Conservation (phyloP, 1,140 invertebrate genomes). For the Sweltsa coloradensis region DNA sequence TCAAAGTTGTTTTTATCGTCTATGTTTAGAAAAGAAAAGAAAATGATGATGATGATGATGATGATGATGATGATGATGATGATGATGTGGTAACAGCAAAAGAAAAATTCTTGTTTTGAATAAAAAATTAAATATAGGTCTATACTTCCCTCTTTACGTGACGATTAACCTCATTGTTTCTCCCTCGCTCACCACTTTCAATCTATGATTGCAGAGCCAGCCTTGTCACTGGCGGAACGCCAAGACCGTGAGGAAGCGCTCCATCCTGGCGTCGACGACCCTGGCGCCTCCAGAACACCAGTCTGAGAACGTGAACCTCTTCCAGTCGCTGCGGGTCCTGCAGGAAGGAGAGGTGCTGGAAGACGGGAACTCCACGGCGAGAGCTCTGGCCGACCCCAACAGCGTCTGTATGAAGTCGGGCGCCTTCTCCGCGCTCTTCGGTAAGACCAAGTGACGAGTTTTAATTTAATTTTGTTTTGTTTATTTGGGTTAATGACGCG, state of each 20-base stretch:
- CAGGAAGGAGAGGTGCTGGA: constrained; percentile 72
- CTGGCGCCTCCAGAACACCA: constrained; percentile 17
- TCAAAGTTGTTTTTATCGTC: too few species aligned
- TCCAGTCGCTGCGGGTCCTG: constrained; percentile 73
- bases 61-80: too few species aligned
- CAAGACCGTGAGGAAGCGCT: constrained; percentile 58
- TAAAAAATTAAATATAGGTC: too few species aligned
- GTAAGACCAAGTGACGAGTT: neutral
- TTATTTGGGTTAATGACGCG: neutral
- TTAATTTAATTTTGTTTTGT: neutral
- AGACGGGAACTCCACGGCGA: constrained; percentile 29
- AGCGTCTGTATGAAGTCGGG: constrained; percentile 61
- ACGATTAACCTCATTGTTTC: too few species aligned
- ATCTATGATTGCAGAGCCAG: constrained; percentile 58
- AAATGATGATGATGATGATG: too few species aligned
- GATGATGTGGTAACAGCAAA: too few species aligned
- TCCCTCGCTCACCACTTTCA: constrained; percentile 14
- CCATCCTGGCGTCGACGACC: constrained; percentile 28
- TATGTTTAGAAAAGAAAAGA: too few species aligned
- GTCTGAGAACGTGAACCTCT: constrained; percentile 80
- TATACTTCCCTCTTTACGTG: too few species aligned
- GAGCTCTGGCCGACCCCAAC: constrained; percentile 15
- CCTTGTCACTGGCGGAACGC: constrained; percentile 86
- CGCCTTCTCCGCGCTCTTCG: constrained; percentile 59
- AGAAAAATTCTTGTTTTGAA: constrained; percentile 2